Evolutionary conservation across 2,113 vertebrate species (phyloP), one percentile per base, ranked within the genome.

Genomic region (Choloepus hoffmanni): DNA sequence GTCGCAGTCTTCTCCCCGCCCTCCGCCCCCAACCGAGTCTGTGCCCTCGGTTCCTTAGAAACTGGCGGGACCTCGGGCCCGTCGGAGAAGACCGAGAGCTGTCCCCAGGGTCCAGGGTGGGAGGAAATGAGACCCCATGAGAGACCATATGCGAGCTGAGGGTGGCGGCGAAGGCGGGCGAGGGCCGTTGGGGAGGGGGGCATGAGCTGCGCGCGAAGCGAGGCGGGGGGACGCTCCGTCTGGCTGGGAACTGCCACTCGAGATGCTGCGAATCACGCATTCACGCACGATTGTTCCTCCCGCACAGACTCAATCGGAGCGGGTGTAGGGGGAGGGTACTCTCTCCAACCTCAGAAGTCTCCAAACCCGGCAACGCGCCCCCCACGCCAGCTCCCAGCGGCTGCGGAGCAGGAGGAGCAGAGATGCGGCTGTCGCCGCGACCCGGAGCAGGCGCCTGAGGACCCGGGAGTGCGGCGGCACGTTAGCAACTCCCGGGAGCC

Each of bases 181-280:
- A 65, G 40, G 72, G 78, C 50, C 81, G 21, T 55, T 33, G 60
- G 21, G 33, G 2, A 45, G 70, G 73, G 72, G 60, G 33, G 23
- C 68, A 65, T 65, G 55, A 53, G 58, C 84, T 18, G 90, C 23
- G 65, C 48, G 11, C 36, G 58, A 45, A 45, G 43, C 43, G 15
- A 5, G 58, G 23, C 26, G 14, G 48, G 36, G 95, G 45, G 70
- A 85, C 72, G 55, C 90, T 88, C 68, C 55, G 82, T 88, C 88
- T 96, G 92, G 72, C 95, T 95, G 88, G 68, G 68, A 95, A 83
- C 94, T 95, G 95, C 82, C 88, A 81, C 89, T 92, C 62, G 12
- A 87, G 79, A 95, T 88, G 94, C 81, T 78, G 89, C 89, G 68
- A 87, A 92, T 95, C 97, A 96, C 95, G 89, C 93, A 93, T 78